Base-by-base conservation (phyloP, 2,797 vertebrate genomes). In the Valencia hispanica region DNA sequence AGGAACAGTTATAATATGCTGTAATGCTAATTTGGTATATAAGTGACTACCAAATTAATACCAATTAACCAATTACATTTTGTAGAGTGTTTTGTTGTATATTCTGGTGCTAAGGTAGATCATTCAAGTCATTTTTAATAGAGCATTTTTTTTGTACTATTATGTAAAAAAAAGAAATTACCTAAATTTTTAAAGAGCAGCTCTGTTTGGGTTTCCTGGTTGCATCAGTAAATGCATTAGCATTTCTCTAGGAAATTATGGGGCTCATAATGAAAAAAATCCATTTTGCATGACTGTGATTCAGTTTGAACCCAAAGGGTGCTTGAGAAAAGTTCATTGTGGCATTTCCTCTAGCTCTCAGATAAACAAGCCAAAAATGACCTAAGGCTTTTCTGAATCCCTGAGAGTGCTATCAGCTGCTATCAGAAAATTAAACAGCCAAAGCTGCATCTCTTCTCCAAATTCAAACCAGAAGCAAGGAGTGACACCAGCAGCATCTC, bases 361-460 rank as follows among this genome's bases (percentile, higher is more conserved):
- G 78, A 83, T 77, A 79, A 86, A 79, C 70, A 80, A 73, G 48
- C 61, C 18, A 65, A 66, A 78, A 73, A 79, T 69, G 63, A 76
- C 85, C 73, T 6, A 20, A 78, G 86, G 84, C 80, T 70, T 51
- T 73, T 41, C 39, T 20, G 57, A 61, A 53, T 73, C 78, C 41
- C 63, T 32, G 75, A 25, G 68, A 75, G 80, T 73, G 70, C 85
- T 57, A 72, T 79, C 65, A 41, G 45, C 57, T 0, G 0, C 73
- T 78, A 74, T 86, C 84, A 86, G 82, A 83, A 88, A 90, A 90
- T 91, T 79, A 85, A 87, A 82, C 74, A 12, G 61, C 76, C 72
- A 53, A 71, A 59, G 74, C 79, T 57, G 61, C 36, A 25, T 41
- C 61, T 74, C 76, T 73, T 71, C 51, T 65, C 50, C 36, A 88